Evolutionary conservation across 2,888 invertebrate genomes (phyloP).

Genomic region (Eilema depressum): DNA sequence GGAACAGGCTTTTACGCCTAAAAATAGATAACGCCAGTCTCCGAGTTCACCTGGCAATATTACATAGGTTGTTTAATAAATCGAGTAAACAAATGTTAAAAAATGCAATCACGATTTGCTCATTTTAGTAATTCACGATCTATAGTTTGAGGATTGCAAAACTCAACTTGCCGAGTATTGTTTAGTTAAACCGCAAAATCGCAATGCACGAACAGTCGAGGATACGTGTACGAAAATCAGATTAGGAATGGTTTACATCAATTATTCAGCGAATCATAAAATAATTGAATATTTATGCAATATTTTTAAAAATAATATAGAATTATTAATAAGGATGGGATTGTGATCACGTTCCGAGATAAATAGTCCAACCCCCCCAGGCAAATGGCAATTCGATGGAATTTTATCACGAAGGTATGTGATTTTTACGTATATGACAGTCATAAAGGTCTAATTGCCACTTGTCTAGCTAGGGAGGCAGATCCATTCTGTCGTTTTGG

Average conservation of each 20-base stretch:
- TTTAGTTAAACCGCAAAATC: conserved; percentile 28
- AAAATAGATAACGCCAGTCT: conserved; percentile 51
- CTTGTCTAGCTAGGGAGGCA: too few relatives aligned
- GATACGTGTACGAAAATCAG: conserved; percentile 26
- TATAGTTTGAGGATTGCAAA: conserved; percentile 21
- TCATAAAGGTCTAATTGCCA: too few relatives aligned
- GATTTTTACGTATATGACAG: too few relatives aligned
- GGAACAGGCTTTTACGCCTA: conserved; percentile 54
- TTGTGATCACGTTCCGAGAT: too few relatives aligned
- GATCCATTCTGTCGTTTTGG: too few relatives aligned
- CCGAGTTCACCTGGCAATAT: conserved; percentile 23
- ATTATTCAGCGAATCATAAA: too few relatives aligned
- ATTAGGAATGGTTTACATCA: conserved; percentile 6
- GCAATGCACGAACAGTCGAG: conserved; percentile 18
- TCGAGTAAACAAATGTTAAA: not conserved
- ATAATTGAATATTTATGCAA: too few relatives aligned
- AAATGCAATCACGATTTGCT: not conserved
- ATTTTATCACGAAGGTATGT: too few relatives aligned
- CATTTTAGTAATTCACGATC: conserved; percentile 20
- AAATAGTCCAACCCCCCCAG: too few relatives aligned
- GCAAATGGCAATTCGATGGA: too few relatives aligned
- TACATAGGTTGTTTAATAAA: not conserved
- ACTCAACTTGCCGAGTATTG: conserved; percentile 25
- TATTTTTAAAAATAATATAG: too few relatives aligned
- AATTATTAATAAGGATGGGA: too few relatives aligned